Evolutionary conservation across 2,797 vertebrate species (phyloP).

Genomic region (Todus mexicanus): DNA sequence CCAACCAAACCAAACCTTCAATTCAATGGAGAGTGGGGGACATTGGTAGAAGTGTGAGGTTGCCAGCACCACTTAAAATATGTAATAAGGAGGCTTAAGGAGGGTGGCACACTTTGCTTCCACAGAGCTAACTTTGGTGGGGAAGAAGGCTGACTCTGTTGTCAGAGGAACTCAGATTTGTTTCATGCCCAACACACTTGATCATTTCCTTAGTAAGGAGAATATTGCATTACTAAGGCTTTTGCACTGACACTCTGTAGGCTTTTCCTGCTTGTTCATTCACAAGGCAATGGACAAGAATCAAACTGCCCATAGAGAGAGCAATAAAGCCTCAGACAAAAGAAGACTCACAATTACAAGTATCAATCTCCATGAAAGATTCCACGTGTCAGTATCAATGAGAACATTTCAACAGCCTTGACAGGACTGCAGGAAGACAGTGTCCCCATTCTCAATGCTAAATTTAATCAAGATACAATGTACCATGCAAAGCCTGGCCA

Average conservation of each 20-base stretch:
- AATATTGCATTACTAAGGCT: not conserved
- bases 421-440: not conserved
- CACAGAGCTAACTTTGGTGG: not conserved
- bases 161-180: not conserved
- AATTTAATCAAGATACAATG: conserved; percentile 10
- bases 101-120: not conserved
- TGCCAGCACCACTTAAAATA: not conserved
- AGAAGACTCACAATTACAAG: not conserved
- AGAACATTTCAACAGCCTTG: conserved; percentile 21
- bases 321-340: not conserved
- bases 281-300: not conserved
- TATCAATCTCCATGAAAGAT: conserved; percentile 11
- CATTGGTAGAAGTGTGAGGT: rapidly evolving
- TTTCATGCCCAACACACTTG: not conserved
- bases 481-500: not conserved
- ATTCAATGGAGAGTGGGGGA: rapidly evolving
- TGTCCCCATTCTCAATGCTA: not conserved
- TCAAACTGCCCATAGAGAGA: not conserved
- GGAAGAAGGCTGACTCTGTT: not conserved
- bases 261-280: not conserved
- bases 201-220: not conserved
- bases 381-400: not conserved
- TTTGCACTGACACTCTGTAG: not conserved
- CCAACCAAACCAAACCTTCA: not conserved
- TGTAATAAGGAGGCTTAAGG: not conserved